Evolutionary conservation across 1,140 invertebrate species (phyloP), one percentile per base, ranked within the genome.

Genomic region (Archivesica marissinica): DNA sequence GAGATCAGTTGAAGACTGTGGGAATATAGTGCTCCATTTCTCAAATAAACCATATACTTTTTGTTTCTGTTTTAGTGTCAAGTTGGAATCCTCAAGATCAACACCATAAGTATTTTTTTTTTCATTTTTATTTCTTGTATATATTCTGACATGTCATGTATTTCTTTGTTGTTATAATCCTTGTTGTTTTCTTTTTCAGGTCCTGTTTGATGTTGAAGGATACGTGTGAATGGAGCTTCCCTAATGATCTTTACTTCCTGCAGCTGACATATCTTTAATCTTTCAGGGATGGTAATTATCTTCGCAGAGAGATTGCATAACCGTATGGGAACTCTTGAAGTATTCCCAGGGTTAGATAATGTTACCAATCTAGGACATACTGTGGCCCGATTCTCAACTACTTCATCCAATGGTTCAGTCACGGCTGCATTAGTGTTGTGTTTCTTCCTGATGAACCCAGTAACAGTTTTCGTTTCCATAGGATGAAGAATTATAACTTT

Each of bases 1-100:
- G 2, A 78, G 23, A 47, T 78, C 28, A 35, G 0, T 52, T 1
- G 50, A 38, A 23, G 11, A 11, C 23, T 76, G 54, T 7, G 74
- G 52, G 30, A 76, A 76, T 35, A 76, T 47, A 11, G 15, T 20
- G 3, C 44, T 9, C 54, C 59, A 64, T 52, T 72, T 44, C 2
- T 28, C 33, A 28, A 72, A 72, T 38, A 72, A 30, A 25, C 59
- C 35, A 30, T 28, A 59, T 20, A 76, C 74, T 13, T 76, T 59
- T 38, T 2, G 20, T 41, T 76, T 54, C 20, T 59, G 74, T 47
- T 47, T 20, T 39, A 30, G n/a, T n/a, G 30, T 7, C 25, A 28
- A 47, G 35, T 56, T 1, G 1, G 25, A 38, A n/a, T 59, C 50
- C 38, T 7, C 35, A 9, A 33, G 11, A 25, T 35, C 25, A 6